Conservation (phyloP, 2,113 vertebrate species). For the Ceratotherium simum region DNA sequence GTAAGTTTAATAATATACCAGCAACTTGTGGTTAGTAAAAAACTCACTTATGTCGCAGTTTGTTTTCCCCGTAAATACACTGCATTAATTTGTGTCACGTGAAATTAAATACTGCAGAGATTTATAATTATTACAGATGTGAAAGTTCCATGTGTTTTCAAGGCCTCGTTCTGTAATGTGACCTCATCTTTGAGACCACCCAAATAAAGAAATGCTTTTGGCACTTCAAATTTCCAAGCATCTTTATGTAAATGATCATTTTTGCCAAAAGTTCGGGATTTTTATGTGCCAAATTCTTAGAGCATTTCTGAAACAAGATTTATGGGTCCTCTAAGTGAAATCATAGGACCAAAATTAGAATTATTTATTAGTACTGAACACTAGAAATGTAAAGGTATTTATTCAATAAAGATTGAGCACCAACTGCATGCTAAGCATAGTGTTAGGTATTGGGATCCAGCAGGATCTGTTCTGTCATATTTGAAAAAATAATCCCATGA, state of each 20-base stretch:
- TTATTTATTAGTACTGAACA: not conserved
- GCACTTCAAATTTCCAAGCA: not conserved
- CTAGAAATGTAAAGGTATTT: not conserved
- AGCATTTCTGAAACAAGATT: not conserved
- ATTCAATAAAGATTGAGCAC: not conserved
- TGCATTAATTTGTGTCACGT: not conserved
- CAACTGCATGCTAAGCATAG: not conserved
- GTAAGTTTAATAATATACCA: conserved; percentile 12
- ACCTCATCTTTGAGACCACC: conserved; percentile 41
- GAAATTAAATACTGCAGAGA: not conserved
- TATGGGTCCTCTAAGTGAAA: not conserved
- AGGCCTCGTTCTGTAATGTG: not conserved
- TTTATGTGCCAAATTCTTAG: not conserved
- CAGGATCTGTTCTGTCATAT: not conserved
- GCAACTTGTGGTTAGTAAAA: conserved; percentile 31
- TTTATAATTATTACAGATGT: not conserved
- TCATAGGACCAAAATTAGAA: not conserved
- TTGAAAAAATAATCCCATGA: not conserved
- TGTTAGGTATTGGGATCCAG: not conserved
- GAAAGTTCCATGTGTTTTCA: not conserved
- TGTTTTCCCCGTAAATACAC: not conserved
- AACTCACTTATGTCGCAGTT: not conserved
- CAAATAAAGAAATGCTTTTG: not conserved
- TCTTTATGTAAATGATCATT: conserved; percentile 20
- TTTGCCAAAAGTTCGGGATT: not conserved